Evolutionary conservation across 2,797 vertebrate genomes (phyloP), one percentile per base, ranked within the genome.

Genomic region (Chanos chanos): DNA sequence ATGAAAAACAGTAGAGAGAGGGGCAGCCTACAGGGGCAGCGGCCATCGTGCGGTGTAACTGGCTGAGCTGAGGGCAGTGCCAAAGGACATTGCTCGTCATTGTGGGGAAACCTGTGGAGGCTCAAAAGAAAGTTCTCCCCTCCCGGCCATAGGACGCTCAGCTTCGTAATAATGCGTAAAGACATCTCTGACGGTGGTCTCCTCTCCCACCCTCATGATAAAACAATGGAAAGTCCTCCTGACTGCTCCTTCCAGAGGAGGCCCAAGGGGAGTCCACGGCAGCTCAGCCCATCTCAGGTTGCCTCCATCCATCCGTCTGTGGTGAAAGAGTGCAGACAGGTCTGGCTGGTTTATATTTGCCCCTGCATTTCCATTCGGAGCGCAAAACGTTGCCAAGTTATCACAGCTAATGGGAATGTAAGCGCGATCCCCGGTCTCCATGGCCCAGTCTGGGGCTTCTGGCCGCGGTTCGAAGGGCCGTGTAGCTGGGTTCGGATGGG

Each of bases 301-400:
- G 78, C 83, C 73, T 86, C 83, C 86, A 82, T 80, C 77, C 85
- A 83, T 85, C 76, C 80, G 78, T 86, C 81, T 87, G 82, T 61
- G 74, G 80, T 77, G 71, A 83, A 66, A 77, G 77, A 85, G 87
- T 85, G 87, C 76, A 88, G 85, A 88, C 85, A 88, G 85, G 70
- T 63, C 81, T 63, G 67, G 83, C 61, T 78, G 68, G 64, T 77
- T 87, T 90, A 83, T 82, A 85, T 88, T 83, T 85, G 84, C 69
- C 81, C n/a, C 71, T 77, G 76, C 36, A 66, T 88, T 87, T 89
- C 84, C 84, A 89, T 86, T 85, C 74, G 72, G 72, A 70, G 77
- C 77, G 76, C 76, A 60, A 68, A 73, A 77, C 71, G 75, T 74
- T 83, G 84, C 85, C 85, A 87, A 83, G 71, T 65, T 79, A 79